Percentiles rank a stretch among this genome's conserved stretches.
These are phyloP conservation scores for Drosophila equinoxialis DNA, from an alignment of 1,140 invertebrate species.

Conservation along the genomic window DNA sequence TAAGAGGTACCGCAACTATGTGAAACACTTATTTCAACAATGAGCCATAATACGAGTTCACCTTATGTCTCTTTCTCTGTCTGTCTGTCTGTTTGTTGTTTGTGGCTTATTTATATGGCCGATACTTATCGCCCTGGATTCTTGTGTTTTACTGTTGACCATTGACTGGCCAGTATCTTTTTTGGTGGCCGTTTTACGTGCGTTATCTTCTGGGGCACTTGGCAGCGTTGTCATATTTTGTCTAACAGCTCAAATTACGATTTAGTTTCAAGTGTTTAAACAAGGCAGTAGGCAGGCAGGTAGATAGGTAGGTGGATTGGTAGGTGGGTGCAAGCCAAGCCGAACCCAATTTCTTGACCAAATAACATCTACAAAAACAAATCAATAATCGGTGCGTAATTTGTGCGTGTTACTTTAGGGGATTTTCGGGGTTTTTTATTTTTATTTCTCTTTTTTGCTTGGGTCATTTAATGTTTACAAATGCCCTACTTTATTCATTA, in stretches of 20 bases:
- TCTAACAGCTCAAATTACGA: constrained; percentile 81
- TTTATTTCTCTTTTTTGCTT: too few relatives aligned
- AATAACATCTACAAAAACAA: constrained; percentile 22
- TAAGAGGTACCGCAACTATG: not conserved
- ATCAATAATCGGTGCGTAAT: constrained; percentile 75
- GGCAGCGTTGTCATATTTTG: constrained; percentile 71
- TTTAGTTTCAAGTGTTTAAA: constrained; percentile 75
- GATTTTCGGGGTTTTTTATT: not conserved
- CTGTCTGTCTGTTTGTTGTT: constrained; percentile 21
- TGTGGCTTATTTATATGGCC: constrained; percentile 60
- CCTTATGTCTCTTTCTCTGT: constrained; percentile 23
- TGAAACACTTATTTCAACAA: not conserved
- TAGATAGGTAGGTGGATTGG: too few relatives aligned
- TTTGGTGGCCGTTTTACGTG: constrained; percentile 8
- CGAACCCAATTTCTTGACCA: constrained; percentile 2
- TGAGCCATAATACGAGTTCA: not conserved
- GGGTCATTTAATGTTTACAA: not conserved
- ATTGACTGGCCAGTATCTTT: constrained; percentile 51
- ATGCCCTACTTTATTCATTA: not conserved
- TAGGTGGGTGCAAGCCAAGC: too few relatives aligned
- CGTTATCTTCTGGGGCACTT: constrained; percentile 51
- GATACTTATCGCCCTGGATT: constrained; percentile 59
- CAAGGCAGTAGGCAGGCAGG: constrained; percentile 36
- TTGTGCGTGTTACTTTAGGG: constrained; percentile 63
- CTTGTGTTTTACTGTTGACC: constrained; percentile 36